phyloP scores from a whole-genome alignment of 2,113 vertebrate species.

The Clarias gariepinus region DNA sequence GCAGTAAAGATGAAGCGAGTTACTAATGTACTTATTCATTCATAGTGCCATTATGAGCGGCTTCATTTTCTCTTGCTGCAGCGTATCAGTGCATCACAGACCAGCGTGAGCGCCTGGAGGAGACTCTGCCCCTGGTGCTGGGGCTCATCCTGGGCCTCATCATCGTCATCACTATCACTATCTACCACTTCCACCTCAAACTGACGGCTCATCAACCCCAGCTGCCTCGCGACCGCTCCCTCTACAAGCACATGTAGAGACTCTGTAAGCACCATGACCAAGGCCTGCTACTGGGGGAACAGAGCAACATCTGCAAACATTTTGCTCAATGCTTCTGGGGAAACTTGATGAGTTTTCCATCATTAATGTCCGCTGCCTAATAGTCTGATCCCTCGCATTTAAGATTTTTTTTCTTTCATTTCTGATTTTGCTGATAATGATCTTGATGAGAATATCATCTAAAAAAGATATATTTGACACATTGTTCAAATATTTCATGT shows the following conservation, averaged over 20 bases:
- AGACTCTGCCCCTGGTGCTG: slow-evolving; percentile 90
- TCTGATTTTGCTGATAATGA: neutral
- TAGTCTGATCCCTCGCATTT: neutral
- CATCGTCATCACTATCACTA: slow-evolving; percentile 84
- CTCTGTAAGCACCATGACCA: neutral
- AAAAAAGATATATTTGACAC: slow-evolving; percentile 11
- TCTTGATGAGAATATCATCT: neutral
- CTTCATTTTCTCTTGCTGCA: slow-evolving; percentile 62
- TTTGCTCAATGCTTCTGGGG: neutral
- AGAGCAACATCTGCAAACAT: slow-evolving; percentile 12
- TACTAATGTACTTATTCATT: neutral
- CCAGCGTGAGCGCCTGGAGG: slow-evolving; percentile 90
- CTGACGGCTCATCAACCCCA: slow-evolving; percentile 86
- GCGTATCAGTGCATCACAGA: slow-evolving; percentile 94
- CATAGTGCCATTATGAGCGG: neutral
- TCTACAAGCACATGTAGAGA: slow-evolving; percentile 97
- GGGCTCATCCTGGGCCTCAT: slow-evolving; percentile 88
- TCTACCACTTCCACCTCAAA: slow-evolving; percentile 96
- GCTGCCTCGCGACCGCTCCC: slow-evolving; percentile 89
- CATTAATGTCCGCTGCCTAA: neutral
- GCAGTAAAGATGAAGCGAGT: neutral
- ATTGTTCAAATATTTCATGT: slow-evolving; percentile 54
- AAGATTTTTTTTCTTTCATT: slow-evolving; percentile 1
- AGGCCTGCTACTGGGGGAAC: neutral
- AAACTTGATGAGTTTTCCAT: slow-evolving; percentile 17